These are phyloP conservation scores for Ormyrus rosae DNA, from an alignment of 2,888 invertebrate species.

Conservation along the genomic window DNA sequence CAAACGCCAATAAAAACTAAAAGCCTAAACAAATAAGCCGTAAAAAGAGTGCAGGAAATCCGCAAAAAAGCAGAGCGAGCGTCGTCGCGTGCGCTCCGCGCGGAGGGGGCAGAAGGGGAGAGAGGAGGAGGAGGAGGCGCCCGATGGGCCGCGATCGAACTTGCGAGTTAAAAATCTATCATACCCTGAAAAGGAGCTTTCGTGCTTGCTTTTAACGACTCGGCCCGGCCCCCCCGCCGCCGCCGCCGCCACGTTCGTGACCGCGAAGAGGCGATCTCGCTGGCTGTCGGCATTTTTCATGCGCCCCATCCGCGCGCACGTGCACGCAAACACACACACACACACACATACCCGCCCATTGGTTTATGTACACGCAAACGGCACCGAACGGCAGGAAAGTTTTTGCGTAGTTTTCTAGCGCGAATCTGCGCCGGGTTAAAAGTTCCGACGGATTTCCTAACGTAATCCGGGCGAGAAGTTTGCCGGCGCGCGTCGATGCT, in stretches of 20 bases:
- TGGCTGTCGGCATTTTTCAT: conserved; percentile 42
- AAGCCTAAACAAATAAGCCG: too few relatives aligned
- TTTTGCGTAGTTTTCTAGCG: too few relatives aligned
- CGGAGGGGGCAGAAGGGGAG: background rate
- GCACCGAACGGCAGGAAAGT: too few relatives aligned
- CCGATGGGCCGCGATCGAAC: conserved; percentile 18
- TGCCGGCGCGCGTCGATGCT: too few relatives aligned
- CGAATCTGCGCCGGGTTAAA: too few relatives aligned
- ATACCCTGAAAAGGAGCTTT: conserved; percentile 51
- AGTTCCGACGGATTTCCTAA: too few relatives aligned
- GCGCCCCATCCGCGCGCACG: background rate
- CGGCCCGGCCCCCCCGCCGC: background rate
- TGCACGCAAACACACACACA: background rate
- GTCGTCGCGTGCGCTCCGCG: conserved; percentile 23
- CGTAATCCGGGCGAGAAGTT: too few relatives aligned
- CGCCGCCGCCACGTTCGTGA: conserved; percentile 33
- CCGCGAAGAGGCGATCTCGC: conserved; percentile 50
- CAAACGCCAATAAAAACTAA: too few relatives aligned
- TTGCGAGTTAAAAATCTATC: conserved; percentile 46
- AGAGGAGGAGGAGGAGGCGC: background rate
- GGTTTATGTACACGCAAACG: background rate
- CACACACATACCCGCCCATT: too few relatives aligned
- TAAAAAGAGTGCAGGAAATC: background rate
- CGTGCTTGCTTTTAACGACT: conserved; percentile 55
- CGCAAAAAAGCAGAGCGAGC: background rate